Evolutionary conservation across 2,113 vertebrate genomes (phyloP), one percentile per base, ranked within the genome.

Genomic region (Mormyrus iriodes): DNA sequence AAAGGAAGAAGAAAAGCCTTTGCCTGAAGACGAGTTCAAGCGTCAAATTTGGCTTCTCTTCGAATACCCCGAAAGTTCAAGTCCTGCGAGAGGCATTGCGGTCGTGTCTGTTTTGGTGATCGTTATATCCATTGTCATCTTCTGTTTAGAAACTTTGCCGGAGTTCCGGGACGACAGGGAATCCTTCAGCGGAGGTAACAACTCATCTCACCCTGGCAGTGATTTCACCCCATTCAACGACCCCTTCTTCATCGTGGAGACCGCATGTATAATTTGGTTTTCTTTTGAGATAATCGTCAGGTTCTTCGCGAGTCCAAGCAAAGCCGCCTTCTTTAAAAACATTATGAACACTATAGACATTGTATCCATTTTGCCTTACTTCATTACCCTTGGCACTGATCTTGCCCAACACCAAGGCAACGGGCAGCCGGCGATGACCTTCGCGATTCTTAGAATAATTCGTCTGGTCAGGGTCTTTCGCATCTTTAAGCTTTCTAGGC

Each of bases 41-140:
- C 97, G 97, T 39, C 98, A 99, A 90, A 96, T 99, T n/a, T 99
- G 98, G 98, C 96, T 99, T 24, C 96, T 99, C 2, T 99, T 99
- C 13, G 98, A 99, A 94, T 99, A 99, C 55, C 98, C 98, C 0
- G 98, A 99, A 94, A 99, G 98, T 90, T 99, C 98, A 88, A 97
- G 97, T 2, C 97, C 98, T 0, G 98, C 98, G 24, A 94, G 98
- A 93, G 98, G 97, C 69, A 99, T 99, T 3, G 98, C 98, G 48
- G 99, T 99, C 0, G 98, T 99, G 85, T 99, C 98, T 0, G 98
- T 99, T 82, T 94, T 99, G 92, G 98, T 99, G 87, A 99, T 99
- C 51, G 95, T 99, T 79, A 99, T 99, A 93, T 99, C 98, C 91
- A 99, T 99, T 0, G 97, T 99, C 91, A 99, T 99, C 89, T 99